A percentile compares a stretch with the other conserved stretches of the same genome.
Evolutionary conservation across 2,888 invertebrate species (phyloP).

Genomic region (Dryobotodes eremita): DNA sequence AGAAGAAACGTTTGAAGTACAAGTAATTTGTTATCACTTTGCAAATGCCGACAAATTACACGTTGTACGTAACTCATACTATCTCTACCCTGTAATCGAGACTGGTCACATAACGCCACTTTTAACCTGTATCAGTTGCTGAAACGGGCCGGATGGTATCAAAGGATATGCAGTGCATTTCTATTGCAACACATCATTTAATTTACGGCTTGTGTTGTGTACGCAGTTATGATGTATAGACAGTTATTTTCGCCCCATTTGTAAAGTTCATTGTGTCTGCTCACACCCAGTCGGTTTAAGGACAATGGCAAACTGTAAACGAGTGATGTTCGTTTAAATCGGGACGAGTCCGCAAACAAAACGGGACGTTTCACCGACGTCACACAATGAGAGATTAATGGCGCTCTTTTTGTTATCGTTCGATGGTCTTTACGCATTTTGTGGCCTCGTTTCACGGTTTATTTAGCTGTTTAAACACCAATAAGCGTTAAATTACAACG

Average conservation of each 20-base stretch:
- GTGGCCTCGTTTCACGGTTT: constrained; percentile 89
- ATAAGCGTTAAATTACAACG: constrained; percentile 84
- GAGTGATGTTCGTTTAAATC: constrained; percentile 80
- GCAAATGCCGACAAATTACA: constrained; percentile 38
- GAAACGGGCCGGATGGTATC: constrained; percentile 26
- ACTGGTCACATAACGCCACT: constrained; percentile 30
- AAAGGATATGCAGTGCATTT: constrained; percentile 39
- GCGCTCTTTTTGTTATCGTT: constrained; percentile 86
- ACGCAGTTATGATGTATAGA: constrained; percentile 84
- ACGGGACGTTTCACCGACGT: constrained; percentile 83
- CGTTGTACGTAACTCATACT: constrained; percentile 7
- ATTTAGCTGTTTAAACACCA: constrained; percentile 86
- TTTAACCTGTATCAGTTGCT: constrained; percentile 30
- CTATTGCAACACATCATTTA: constrained; percentile 66
- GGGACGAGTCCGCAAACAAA: constrained; percentile 87
- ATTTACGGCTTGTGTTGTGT: constrained; percentile 88
- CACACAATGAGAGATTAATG: constrained; percentile 90
- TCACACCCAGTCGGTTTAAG: constrained; percentile 88
- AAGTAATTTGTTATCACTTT: constrained; percentile 14
- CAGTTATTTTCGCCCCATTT: constrained; percentile 86
- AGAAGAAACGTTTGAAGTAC: constrained; percentile 32
- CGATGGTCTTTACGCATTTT: constrained; percentile 88
- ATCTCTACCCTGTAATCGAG: constrained; percentile 11
- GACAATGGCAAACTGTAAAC: constrained; percentile 85
- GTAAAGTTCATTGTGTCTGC: constrained; percentile 83